These are phyloP conservation scores for Xanthorhoe spadicearia DNA, from an alignment of 2,888 invertebrate genomes.

Conservation along the genomic window DNA sequence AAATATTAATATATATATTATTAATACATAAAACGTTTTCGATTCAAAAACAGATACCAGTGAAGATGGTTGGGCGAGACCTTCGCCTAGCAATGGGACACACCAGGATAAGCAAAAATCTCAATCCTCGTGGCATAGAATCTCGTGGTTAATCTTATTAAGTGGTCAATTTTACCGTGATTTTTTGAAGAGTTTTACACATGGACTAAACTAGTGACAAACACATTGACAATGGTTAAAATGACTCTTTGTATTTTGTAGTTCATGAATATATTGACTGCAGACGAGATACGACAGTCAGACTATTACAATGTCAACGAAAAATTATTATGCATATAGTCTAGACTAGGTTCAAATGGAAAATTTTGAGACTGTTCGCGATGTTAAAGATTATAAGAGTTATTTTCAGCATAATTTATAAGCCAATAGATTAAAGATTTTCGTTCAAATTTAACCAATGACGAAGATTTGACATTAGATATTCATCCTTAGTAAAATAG, in stretches of 20 bases:
- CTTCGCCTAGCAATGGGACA: too few species aligned
- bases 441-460: constrained; percentile 43
- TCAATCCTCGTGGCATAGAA: too few species aligned
- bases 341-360: neutral
- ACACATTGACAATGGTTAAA: neutral
- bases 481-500: constrained; percentile 72
- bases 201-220: neutral
- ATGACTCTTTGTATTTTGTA: neutral
- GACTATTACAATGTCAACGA: neutral
- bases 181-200: neutral
- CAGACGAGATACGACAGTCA: neutral
- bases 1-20: too few species aligned
- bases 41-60: too few species aligned
- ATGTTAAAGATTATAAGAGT: neutral
- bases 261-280: neutral
- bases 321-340: neutral
- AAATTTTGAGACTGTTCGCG: neutral
- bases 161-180: neutral
- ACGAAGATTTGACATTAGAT: constrained; percentile 58
- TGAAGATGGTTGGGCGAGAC: too few species aligned
- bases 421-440: constrained; percentile 23
- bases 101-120: too few species aligned
- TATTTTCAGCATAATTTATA: neutral
- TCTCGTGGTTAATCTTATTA: too few species aligned
- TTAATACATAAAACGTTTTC: too few species aligned